These are phyloP conservation scores for Protula sp. DNA, from an alignment of 2,888 invertebrate species.

Conservation along the genomic window DNA sequence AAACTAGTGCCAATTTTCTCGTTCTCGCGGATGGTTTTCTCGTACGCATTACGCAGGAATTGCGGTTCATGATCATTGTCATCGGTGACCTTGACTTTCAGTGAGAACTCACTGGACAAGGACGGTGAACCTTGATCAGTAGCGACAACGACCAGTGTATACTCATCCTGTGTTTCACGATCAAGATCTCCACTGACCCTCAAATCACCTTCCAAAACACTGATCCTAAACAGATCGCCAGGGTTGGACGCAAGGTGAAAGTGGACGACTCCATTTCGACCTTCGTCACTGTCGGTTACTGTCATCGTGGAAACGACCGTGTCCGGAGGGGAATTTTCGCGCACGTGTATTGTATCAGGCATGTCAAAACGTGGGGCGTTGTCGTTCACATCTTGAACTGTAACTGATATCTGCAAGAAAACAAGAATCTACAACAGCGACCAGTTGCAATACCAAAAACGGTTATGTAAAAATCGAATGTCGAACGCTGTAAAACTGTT, in stretches of 20 bases:
- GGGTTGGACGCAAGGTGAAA: conserved; percentile 61
- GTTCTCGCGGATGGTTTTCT: conserved; percentile 75
- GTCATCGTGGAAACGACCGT: conserved; percentile 83
- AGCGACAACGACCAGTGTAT: conserved; percentile 35
- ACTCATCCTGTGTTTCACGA: conserved; percentile 55
- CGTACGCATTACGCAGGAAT: conserved; percentile 63
- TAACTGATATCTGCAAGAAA: conserved; percentile 16
- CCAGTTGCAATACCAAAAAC: no score
- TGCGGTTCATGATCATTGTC: conserved; percentile 40
- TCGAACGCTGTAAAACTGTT: no score
- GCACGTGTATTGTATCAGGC: conserved; percentile 65
- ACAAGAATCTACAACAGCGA: neutral
- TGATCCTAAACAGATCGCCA: conserved; percentile 65
- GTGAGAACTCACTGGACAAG: conserved; percentile 20
- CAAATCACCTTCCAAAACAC: conserved; percentile 79
- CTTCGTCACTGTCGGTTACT: conserved; percentile 77
- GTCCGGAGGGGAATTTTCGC: conserved; percentile 64
- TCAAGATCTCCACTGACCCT: conserved; percentile 81
- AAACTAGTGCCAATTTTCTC: conserved; percentile 89
- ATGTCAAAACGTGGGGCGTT: conserved; percentile 83
- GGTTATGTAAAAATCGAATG: no score
- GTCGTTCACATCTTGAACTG: conserved; percentile 56
- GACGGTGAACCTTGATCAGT: conserved; percentile 35
- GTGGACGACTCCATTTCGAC: conserved; percentile 71
- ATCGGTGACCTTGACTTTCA: conserved; percentile 35